phyloP scores from a whole-genome alignment of 30 jellyfish, hydroid and myxozoan genomes.

The Rhopilema esculentum region DNA sequence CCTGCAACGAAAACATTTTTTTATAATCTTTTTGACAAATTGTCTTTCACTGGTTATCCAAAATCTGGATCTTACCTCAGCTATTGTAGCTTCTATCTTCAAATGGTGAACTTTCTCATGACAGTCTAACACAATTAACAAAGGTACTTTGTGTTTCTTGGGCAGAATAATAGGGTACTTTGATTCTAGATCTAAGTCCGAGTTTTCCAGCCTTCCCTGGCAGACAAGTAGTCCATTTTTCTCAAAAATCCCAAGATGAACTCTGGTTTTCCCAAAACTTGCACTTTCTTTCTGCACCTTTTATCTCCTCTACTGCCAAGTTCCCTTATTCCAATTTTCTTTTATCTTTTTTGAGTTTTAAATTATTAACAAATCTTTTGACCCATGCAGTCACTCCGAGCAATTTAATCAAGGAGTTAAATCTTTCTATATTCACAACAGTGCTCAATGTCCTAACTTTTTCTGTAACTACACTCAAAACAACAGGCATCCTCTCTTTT shows the following conservation, averaged over 20 bases:
- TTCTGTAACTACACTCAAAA: constrained; percentile 8
- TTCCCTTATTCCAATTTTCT: too few species aligned
- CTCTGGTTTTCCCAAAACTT: constrained; percentile 12
- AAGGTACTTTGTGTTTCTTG: constrained; percentile 5
- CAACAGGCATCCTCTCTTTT: not conserved
- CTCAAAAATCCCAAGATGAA: constrained; percentile 12
- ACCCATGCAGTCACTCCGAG: constrained; percentile 31
- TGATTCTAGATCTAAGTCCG: constrained; percentile 23
- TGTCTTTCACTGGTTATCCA: constrained; percentile 37
- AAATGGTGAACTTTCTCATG: constrained; percentile 18
- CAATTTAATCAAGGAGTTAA: constrained; percentile 7
- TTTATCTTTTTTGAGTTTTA: not conserved
- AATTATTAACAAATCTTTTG: not conserved
- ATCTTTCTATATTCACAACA: constrained; percentile 8
- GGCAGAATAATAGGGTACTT: constrained; percentile 7
- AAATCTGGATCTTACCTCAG: constrained; percentile 33
- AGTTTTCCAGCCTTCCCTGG: constrained; percentile 25
- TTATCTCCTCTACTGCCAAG: not conserved
- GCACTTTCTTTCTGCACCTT: constrained; percentile 1
- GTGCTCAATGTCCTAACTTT: not conserved
- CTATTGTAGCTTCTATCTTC: not conserved
- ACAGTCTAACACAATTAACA: constrained; percentile 3
- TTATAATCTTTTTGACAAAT: constrained; percentile 23
- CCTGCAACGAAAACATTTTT: constrained; percentile 31
- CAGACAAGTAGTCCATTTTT: constrained; percentile 9